Evolutionary conservation across 2,113 vertebrate species (phyloP), one percentile per base, ranked within the genome.

Genomic region (Alligator mississippiensis): DNA sequence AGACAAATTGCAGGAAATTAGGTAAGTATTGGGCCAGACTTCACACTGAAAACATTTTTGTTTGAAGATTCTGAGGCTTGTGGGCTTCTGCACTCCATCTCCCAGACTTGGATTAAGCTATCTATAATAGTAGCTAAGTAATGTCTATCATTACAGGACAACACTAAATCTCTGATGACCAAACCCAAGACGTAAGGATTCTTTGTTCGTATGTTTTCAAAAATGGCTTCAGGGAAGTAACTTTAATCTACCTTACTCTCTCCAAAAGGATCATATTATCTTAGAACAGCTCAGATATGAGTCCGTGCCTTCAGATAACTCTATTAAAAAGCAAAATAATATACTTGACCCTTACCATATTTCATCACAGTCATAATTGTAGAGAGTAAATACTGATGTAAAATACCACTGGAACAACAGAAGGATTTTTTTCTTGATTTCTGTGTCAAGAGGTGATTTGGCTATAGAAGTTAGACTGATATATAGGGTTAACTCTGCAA

Each of bases 361-460:
- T 38, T 57, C 80, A 68, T 90, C 55, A 83, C 9, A 34, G 27
- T 75, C 30, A 89, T 58, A 88, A 15, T 25, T 82, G 54, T 30
- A 14, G 54, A 81, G 12, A 83, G 88, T 30, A 84, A 34, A 78
- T 4, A 88, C 9, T 17, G 61, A 78, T 77, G 68, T n/a, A 1
- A 86, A 95, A 92, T 90, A 22, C 27, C 75, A 88, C 75, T 80
- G 30, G 27, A 92, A 83, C 54, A 96, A 94, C 18, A 93, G 92
- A 89, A 30, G 0, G 60, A 70, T 59, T 85, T 88, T 84, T 87
- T 77, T 91, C 78, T 82, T 84, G 38, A 77, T 21, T 90, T 62
- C 3, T n/a, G 38, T 82, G 34, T 91, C 68, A 93, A 85, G 79
- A 78, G 82, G 27, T 80, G 80, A 38, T 66, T 94, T 94, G 55